phyloP scores from a whole-genome alignment of 2,113 vertebrate genomes.

The Notiomystis cincta region DNA sequence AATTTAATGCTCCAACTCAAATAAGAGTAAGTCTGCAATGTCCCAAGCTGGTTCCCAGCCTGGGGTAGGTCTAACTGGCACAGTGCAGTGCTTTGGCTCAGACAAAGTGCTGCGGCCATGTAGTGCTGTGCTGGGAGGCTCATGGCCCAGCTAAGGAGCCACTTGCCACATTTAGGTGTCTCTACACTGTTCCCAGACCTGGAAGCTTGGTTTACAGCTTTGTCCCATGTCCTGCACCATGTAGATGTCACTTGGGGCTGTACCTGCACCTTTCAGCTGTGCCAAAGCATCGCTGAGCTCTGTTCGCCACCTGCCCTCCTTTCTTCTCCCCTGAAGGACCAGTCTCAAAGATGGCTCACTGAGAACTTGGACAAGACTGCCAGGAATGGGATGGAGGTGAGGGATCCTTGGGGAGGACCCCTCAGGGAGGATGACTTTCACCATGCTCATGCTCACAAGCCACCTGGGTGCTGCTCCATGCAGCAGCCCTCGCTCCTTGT shows the following conservation, averaged over 20 bases:
- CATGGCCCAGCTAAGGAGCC: background rate
- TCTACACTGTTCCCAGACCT: background rate
- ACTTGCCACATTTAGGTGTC: background rate
- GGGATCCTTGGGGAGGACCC: too few species aligned
- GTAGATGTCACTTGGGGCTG: background rate
- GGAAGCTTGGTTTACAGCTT: background rate
- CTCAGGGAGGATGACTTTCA: background rate
- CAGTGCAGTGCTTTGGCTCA: background rate
- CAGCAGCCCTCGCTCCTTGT: background rate
- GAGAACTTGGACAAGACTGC: background rate
- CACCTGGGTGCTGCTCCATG: background rate
- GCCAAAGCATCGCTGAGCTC: background rate
- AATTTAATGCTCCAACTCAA: background rate
- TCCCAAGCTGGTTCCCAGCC: background rate
- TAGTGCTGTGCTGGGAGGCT: background rate
- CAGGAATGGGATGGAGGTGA: background rate
- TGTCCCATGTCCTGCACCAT: rapidly evolving
- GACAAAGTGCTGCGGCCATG: background rate
- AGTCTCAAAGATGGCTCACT: background rate
- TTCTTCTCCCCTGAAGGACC: background rate
- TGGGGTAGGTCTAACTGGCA: background rate
- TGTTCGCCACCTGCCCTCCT: background rate
- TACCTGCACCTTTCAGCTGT: background rate
- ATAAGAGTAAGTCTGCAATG: background rate
- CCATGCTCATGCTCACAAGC: rapidly evolving